Conservation (phyloP, 2,113 vertebrate genomes). For the Scytalopus superciliaris region DNA sequence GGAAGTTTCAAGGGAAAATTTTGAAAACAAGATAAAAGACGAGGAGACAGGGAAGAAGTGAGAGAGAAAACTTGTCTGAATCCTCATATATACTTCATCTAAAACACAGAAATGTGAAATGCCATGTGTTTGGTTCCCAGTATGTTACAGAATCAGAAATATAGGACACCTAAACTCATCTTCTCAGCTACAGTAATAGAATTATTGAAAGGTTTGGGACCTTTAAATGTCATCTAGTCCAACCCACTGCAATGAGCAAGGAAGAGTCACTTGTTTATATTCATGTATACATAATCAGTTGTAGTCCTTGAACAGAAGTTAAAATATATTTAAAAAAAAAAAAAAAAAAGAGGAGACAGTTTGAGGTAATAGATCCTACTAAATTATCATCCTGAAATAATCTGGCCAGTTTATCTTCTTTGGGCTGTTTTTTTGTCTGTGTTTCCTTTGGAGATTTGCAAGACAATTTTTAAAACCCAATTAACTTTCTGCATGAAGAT, state of each 20-base stretch:
- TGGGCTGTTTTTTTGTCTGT: not conserved
- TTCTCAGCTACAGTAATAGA: not conserved
- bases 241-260: not conserved
- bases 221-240: not conserved
- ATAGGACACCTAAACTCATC: not conserved
- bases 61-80: not conserved
- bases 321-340: not conserved
- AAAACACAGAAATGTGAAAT: not conserved
- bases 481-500: conserved; percentile 5
- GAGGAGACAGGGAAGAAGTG: not conserved
- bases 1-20: conserved; percentile 31
- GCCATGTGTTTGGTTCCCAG: not conserved
- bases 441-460: not conserved
- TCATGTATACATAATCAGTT: not conserved
- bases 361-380: not conserved
- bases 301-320: not conserved
- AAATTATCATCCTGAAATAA: conserved; percentile 4
- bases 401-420: not conserved
- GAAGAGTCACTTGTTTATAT: not conserved
- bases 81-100: not conserved
- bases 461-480: conserved; percentile 17
- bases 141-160: not conserved
- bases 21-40: not conserved
- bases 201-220: not conserved
- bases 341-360: not conserved